Evolutionary conservation across 2,888 invertebrate genomes (phyloP).

Genomic region (Dolomedes plantarius): DNA sequence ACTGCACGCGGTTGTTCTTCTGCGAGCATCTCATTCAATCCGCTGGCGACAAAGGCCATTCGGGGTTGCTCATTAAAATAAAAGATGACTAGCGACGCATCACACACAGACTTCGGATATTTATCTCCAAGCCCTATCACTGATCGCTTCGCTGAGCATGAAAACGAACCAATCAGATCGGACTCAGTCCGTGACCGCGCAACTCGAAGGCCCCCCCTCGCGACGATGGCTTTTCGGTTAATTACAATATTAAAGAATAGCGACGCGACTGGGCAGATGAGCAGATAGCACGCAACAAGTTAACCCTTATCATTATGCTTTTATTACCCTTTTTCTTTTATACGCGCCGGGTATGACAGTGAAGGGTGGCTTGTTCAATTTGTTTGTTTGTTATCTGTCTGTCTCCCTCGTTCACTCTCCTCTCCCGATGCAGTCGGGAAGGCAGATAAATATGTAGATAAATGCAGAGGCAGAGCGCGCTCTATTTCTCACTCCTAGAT

Average conservation of each 20-base stretch:
- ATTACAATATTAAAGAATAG: constrained; percentile 24
- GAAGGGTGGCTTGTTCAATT: constrained; percentile 2
- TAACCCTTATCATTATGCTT: not conserved
- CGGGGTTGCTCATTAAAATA: not conserved
- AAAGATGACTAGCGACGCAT: not conserved
- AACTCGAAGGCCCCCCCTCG: not conserved
- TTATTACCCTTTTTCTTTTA: not conserved
- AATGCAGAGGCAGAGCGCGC: too few relatives aligned
- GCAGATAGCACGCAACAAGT: constrained; percentile 24
- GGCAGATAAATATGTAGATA: too few relatives aligned
- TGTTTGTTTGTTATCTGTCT: not conserved
- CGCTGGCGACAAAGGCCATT: not conserved
- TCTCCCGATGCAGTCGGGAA: too few relatives aligned
- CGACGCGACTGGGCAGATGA: not conserved
- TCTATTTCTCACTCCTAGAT: too few relatives aligned
- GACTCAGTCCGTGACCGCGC: constrained; percentile 26
- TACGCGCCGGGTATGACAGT: not conserved
- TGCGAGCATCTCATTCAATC: not conserved
- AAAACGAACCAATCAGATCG: constrained; percentile 60
- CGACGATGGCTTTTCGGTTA: not conserved
- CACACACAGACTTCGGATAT: not conserved
- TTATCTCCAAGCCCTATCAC: constrained; percentile 12
- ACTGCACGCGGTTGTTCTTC: not conserved
- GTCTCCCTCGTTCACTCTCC: not conserved
- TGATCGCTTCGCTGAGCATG: constrained; percentile 52